Percentiles rank a stretch among this genome's conserved stretches.
Conservation (phyloP, 2,888 invertebrate genomes). For the Corythucha ciliata region DNA sequence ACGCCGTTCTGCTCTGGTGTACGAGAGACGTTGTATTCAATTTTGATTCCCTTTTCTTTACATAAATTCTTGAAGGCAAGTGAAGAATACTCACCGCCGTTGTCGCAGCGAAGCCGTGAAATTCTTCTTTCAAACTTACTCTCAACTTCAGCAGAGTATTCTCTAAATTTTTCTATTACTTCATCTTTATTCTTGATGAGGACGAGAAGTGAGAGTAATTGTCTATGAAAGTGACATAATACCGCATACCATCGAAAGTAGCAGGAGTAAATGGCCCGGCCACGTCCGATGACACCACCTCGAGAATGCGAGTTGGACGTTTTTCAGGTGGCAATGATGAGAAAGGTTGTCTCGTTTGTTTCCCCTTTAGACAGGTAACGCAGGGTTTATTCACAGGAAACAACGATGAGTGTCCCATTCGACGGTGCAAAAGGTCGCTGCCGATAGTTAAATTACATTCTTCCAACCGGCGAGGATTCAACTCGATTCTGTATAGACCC, state of each 20-base stretch:
- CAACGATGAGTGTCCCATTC: constrained; percentile 8
- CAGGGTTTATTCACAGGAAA: neutral
- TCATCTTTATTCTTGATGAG: constrained; percentile 1
- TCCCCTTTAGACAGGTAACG: constrained; percentile 7
- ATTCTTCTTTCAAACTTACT: neutral
- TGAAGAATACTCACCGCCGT: constrained; percentile 5
- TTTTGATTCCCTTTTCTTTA: neutral
- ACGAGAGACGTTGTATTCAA: constrained; percentile 1
- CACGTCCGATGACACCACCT: constrained; percentile 1
- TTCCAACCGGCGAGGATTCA: too few relatives aligned
- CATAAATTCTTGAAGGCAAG: neutral
- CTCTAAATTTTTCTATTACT: constrained; percentile 4
- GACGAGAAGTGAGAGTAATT: constrained; percentile 1
- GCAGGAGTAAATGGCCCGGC: constrained; percentile 4
- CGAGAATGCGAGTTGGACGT: neutral
- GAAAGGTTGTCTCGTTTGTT: constrained; percentile 12
- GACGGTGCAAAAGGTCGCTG: too few relatives aligned
- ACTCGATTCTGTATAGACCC: too few relatives aligned
- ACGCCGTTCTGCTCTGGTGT: too few relatives aligned
- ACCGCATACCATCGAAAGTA: constrained; percentile 5
- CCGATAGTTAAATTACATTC: too few relatives aligned
- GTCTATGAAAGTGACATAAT: constrained; percentile 9
- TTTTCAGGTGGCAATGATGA: neutral
- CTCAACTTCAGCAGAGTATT: neutral
- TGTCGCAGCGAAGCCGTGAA: constrained; percentile 1